phyloP scores from a whole-genome alignment of 2,797 vertebrate genomes.

The Pristis pectinata region DNA sequence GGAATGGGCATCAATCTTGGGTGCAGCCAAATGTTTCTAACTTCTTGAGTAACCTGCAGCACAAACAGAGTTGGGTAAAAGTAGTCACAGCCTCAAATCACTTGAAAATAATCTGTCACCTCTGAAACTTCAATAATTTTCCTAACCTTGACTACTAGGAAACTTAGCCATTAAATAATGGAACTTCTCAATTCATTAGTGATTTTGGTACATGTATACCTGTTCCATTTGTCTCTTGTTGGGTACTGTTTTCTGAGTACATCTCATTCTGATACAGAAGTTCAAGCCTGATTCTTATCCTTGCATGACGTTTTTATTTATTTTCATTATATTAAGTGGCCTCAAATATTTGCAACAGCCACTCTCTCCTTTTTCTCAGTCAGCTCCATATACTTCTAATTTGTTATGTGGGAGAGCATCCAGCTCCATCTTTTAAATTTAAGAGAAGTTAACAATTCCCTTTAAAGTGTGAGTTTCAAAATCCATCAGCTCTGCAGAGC shows the following conservation, averaged over 20 bases:
- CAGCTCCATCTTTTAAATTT: neutral
- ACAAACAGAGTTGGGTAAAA: neutral
- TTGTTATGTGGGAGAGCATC: neutral
- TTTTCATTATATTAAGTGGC: neutral
- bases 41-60: neutral
- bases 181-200: neutral
- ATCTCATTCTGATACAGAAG: neutral
- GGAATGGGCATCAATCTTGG: neutral
- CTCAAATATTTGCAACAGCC: neutral
- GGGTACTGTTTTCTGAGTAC: neutral
- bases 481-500: neutral
- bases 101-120: neutral
- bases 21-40: neutral
- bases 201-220: too few relatives aligned
- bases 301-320: neutral
- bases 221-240: neutral
- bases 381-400: neutral
- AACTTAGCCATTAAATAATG: neutral
- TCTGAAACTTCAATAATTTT: neutral
- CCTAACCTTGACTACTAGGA: neutral
- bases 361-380: neutral
- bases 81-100: neutral
- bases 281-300: neutral
- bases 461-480: neutral
- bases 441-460: too few relatives aligned